Evolutionary conservation across 2,888 invertebrate species (phyloP).

Genomic region (Caenorhabditis uteleia): DNA sequence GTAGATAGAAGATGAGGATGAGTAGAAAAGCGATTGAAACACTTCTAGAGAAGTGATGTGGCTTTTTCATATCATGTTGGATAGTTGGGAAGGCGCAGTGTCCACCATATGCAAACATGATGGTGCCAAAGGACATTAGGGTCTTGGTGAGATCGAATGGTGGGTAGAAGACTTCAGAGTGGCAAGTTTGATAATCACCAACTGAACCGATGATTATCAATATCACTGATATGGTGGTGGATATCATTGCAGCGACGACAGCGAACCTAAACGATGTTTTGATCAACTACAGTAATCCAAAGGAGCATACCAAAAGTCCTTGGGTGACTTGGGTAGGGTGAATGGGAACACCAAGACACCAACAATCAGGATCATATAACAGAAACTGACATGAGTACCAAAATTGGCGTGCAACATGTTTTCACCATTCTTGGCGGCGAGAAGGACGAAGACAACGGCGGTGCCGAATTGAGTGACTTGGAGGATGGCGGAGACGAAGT

Average conservation of each 20-base stretch:
- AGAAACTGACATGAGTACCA: conserved; percentile 50
- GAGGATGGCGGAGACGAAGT: conserved; percentile 55
- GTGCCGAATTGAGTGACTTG: conserved; percentile 65
- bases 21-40: conserved; percentile 71
- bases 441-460: conserved; percentile 63
- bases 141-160: conserved; percentile 51
- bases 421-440: conserved; percentile 63
- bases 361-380: conserved; percentile 58
- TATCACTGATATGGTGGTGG: conserved; percentile 56
- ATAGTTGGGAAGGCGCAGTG: conserved; percentile 79
- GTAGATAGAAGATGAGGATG: conserved; percentile 57
- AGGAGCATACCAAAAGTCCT: conserved; percentile 63
- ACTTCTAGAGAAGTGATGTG: conserved; percentile 79
- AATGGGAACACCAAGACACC: conserved; percentile 62
- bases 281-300: neutral
- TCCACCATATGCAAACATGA: conserved; percentile 66
- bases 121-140: conserved; percentile 63
- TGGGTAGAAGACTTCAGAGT: conserved; percentile 46
- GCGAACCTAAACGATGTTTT: conserved; percentile 40
- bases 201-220: conserved; percentile 57
- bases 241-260: conserved; percentile 63
- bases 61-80: conserved; percentile 88
- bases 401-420: conserved; percentile 53
- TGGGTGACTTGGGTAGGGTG: conserved; percentile 63
- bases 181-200: conserved; percentile 47